A percentile compares a stretch with the other conserved stretches of the same genome.
These are phyloP conservation scores for Leptobrachium ailaonicum DNA, from an alignment of 2,113 vertebrate species.

Conservation along the genomic window DNA sequence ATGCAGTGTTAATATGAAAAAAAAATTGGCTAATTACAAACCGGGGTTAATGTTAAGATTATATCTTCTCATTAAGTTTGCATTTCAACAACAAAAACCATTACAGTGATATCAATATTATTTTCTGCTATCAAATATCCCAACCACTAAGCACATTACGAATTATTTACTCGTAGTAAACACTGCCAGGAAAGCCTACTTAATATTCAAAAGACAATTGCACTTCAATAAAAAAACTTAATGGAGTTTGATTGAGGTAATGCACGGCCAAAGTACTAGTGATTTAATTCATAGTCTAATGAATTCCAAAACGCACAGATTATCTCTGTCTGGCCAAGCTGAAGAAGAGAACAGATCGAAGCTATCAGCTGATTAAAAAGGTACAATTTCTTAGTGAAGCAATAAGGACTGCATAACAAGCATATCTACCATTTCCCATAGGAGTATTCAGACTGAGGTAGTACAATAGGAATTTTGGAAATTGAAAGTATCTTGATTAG, in stretches of 20 bases:
- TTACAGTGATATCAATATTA: not conserved
- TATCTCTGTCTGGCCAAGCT: conserved; percentile 16
- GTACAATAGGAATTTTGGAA: no score
- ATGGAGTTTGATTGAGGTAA: conserved; percentile 39
- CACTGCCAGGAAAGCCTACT: conserved; percentile 8
- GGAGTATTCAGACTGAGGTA: no score
- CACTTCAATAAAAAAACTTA: conserved; percentile 25
- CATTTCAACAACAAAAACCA: not conserved
- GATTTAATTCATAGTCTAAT: conserved; percentile 25
- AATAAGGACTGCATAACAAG: not conserved
- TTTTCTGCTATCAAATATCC: conserved; percentile 10
- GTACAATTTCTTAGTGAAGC: not conserved
- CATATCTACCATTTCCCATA: not conserved
- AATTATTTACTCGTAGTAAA: not conserved
- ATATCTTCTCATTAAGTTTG: not conserved
- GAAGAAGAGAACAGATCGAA: conserved; percentile 10
- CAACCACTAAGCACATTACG: not conserved
- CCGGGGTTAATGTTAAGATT: no score
- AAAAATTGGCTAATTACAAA: no score
- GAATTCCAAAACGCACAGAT: conserved; percentile 14
- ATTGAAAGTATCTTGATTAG: no score
- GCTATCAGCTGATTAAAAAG: not conserved
- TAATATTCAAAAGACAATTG: conserved; percentile 40
- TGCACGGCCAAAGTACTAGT: conserved; percentile 1
- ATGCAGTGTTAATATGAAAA: no score